phyloP scores from a whole-genome alignment of 30 jellyfish, hydroid and myxozoan species.

The Cassiopea xamachana region DNA sequence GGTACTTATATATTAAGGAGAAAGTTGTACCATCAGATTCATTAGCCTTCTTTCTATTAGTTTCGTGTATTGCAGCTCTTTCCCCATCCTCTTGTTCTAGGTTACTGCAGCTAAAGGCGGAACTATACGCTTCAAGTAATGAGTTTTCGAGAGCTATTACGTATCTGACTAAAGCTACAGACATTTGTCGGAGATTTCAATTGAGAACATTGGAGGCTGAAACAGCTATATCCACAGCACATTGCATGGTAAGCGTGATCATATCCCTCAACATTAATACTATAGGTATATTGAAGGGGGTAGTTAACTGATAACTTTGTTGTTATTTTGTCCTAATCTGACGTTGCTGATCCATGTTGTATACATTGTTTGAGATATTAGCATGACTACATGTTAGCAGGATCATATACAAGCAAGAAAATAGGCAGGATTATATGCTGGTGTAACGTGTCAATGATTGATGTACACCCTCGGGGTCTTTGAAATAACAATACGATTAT shows the following conservation, averaged over 20 bases:
- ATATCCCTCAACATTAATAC: neutral
- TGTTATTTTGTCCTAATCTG: neutral
- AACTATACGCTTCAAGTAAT: constrained; percentile 44
- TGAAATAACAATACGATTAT: too few relatives aligned
- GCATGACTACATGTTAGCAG: too few relatives aligned
- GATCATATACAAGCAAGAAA: too few relatives aligned
- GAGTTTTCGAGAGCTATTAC: constrained; percentile 26
- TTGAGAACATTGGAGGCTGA: constrained; percentile 53
- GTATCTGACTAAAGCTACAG: constrained; percentile 27
- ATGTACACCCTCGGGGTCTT: too few relatives aligned
- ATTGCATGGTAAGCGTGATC: constrained; percentile 34
- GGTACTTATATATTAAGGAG: too few relatives aligned
- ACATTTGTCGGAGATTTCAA: constrained; percentile 28
- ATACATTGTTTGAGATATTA: too few relatives aligned
- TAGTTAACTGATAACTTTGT: neutral
- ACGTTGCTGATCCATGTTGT: too few relatives aligned
- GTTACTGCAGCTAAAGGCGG: constrained; percentile 59
- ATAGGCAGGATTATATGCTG: too few relatives aligned
- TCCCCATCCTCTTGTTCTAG: neutral
- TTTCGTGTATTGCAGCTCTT: neutral
- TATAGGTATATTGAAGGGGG: neutral
- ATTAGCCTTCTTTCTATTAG: neutral
- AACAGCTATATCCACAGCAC: constrained; percentile 28
- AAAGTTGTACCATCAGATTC: too few relatives aligned
- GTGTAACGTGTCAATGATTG: too few relatives aligned